Conservation (phyloP, 2,797 vertebrate genomes). For the Champsocephalus gunnari region DNA sequence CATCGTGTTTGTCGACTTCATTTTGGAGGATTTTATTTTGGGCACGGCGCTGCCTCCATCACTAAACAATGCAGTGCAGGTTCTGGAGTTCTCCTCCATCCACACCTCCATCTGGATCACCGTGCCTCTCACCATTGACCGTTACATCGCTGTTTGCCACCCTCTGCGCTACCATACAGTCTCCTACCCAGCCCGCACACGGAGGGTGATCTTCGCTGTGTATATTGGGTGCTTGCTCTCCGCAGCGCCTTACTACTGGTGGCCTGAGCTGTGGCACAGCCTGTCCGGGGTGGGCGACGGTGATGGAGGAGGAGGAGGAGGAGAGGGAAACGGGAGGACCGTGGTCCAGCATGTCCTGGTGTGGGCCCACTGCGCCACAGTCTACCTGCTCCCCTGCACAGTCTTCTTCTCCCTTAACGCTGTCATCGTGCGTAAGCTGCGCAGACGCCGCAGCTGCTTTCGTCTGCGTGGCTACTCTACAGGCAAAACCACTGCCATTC, state of each 20-base stretch:
- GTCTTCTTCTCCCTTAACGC: constrained; percentile 96
- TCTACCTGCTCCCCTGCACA: constrained; percentile 94
- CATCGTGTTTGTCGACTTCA: constrained; percentile 96
- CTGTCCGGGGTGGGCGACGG: constrained; percentile 62
- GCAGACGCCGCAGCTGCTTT: constrained; percentile 91
- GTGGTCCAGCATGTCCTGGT: constrained; percentile 91
- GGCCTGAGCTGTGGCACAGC: constrained; percentile 96
- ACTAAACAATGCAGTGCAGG: constrained; percentile 91
- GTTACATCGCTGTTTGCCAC: constrained; percentile 97
- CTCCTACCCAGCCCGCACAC: constrained; percentile 94
- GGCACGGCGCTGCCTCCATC: constrained; percentile 89
- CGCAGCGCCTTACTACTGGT: constrained; percentile 96
- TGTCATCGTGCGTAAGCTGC: constrained; percentile 92
- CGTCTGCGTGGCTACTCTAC: constrained; percentile 94
- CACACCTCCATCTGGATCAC: constrained; percentile 99
- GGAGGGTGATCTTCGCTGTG: constrained; percentile 91
- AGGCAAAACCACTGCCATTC: constrained; percentile 95
- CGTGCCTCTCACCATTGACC: constrained; percentile 93
- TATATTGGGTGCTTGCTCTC: constrained; percentile 93
- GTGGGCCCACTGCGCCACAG: constrained; percentile 95
- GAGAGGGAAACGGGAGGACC: constrained; percentile 77
- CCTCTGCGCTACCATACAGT: constrained; percentile 94
- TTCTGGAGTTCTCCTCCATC: constrained; percentile 96
- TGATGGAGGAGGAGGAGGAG: constrained; percentile 44
- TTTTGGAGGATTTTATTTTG: constrained; percentile 95